Evolutionary conservation across 1,140 invertebrate genomes (phyloP).

Genomic region (Temnothorax nylanderi): DNA sequence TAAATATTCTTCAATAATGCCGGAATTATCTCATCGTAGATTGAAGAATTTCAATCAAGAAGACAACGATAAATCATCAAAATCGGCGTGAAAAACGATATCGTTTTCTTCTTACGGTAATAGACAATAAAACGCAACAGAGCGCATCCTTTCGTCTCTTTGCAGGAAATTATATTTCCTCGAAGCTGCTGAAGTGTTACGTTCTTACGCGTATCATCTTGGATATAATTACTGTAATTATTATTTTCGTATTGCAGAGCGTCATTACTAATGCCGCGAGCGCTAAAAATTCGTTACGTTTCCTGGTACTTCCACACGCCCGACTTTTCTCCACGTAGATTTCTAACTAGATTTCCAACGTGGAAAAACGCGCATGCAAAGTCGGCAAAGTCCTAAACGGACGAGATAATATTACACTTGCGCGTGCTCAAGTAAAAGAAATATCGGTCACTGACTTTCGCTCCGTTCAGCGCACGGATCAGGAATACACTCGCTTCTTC

Average conservation of each 20-base stretch:
- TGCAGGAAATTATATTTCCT: background rate
- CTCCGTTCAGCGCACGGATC: constrained; percentile 4
- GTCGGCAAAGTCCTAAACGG: constrained; percentile 12
- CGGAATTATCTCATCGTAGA: background rate
- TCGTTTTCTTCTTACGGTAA: background rate
- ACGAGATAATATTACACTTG: constrained; percentile 41
- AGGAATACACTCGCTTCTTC: background rate
- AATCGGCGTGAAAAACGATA: background rate
- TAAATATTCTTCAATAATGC: background rate
- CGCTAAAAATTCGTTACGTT: constrained; percentile 10
- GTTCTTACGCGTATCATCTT: constrained; percentile 5
- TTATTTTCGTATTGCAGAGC: constrained; percentile 24
- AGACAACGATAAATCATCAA: background rate
- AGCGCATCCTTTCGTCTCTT: background rate
- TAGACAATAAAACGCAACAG: background rate
- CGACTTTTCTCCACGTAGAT: background rate
- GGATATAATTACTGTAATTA: constrained; percentile 26
- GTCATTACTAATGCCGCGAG: background rate
- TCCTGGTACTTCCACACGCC: background rate
- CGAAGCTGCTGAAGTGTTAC: background rate
- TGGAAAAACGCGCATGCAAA: constrained; percentile 41
- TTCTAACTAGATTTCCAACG: constrained; percentile 31
- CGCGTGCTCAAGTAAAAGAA: constrained; percentile 32
- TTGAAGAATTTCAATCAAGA: background rate
- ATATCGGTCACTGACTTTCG: constrained; percentile 54